Conservation (phyloP, 2,888 invertebrate genomes). For the Arge pagana region DNA sequence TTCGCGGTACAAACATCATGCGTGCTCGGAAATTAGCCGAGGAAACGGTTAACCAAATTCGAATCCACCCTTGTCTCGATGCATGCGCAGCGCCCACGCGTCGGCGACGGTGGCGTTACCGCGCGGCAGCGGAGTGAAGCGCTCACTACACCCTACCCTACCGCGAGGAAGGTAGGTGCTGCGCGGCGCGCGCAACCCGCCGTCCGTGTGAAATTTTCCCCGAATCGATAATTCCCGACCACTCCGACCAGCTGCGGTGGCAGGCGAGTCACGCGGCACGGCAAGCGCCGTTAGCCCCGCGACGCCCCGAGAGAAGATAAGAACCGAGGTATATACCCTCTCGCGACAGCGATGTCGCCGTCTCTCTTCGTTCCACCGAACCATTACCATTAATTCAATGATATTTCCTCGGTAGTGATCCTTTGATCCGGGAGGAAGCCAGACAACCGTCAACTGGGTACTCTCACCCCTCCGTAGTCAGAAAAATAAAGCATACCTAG, state of each 20-base stretch:
- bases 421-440: no score
- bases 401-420: no score
- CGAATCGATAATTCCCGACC: constrained; percentile 53
- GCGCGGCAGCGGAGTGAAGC: constrained; percentile 5
- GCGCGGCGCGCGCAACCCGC: constrained; percentile 16
- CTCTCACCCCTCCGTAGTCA: no score
- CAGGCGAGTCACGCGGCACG: constrained; percentile 51
- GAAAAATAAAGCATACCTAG: no score
- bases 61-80: constrained; percentile 1
- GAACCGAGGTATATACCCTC: no score
- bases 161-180: constrained; percentile 11
- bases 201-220: constrained; percentile 44
- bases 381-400: no score
- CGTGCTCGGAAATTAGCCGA: constrained; percentile 3
- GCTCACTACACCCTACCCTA: constrained; percentile 6
- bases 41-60: constrained; percentile 4
- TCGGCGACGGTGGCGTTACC: constrained; percentile 11
- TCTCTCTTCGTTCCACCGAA: no score
- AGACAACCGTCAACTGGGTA: no score
- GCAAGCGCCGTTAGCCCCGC: background rate
- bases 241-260: constrained; percentile 49
- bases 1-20: no score
- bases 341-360: no score
- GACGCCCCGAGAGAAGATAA: background rate
- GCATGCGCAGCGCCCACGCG: constrained; percentile 3